phyloP scores from a whole-genome alignment of 2,797 vertebrate genomes.

The Salarias fasciatus region DNA sequence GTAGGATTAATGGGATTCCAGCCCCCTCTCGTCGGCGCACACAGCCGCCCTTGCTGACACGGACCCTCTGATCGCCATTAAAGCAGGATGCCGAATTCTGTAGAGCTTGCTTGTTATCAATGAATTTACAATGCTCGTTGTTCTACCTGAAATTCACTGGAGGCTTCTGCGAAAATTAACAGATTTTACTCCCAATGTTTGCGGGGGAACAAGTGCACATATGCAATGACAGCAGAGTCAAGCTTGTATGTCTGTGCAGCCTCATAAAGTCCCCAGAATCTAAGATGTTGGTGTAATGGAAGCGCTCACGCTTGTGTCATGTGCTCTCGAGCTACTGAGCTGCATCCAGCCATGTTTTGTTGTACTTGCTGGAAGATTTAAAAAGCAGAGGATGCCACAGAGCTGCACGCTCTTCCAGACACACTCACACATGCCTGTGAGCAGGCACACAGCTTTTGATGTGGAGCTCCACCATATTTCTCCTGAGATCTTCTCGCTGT shows the following conservation, averaged over 20 bases:
- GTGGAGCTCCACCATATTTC: constrained; percentile 54
- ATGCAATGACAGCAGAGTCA: background rate
- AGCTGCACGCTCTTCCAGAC: constrained; percentile 21
- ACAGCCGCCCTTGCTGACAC: constrained; percentile 7
- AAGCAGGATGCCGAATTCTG: constrained; percentile 3
- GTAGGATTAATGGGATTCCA: constrained; percentile 57
- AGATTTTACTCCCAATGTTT: background rate
- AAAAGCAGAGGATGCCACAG: constrained; percentile 39
- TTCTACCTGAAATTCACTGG: background rate
- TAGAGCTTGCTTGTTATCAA: constrained; percentile 1
- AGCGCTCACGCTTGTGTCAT: constrained; percentile 7
- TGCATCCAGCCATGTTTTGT: constrained; percentile 38
- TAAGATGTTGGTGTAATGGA: constrained; percentile 14
- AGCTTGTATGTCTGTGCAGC: too few relatives aligned
- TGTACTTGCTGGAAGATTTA: constrained; percentile 33
- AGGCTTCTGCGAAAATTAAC: background rate
- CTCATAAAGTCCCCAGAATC: background rate
- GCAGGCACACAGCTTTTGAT: constrained; percentile 31
- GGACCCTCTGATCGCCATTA: background rate
- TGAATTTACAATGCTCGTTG: background rate
- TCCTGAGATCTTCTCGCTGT: constrained; percentile 63
- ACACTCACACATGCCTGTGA: constrained; percentile 17
- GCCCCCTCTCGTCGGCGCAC: constrained; percentile 15
- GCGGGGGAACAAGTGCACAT: background rate
- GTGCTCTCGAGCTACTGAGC: constrained; percentile 28